Conservation (phyloP, 2,113 vertebrate genomes). For the Lanius ludovicianus region DNA sequence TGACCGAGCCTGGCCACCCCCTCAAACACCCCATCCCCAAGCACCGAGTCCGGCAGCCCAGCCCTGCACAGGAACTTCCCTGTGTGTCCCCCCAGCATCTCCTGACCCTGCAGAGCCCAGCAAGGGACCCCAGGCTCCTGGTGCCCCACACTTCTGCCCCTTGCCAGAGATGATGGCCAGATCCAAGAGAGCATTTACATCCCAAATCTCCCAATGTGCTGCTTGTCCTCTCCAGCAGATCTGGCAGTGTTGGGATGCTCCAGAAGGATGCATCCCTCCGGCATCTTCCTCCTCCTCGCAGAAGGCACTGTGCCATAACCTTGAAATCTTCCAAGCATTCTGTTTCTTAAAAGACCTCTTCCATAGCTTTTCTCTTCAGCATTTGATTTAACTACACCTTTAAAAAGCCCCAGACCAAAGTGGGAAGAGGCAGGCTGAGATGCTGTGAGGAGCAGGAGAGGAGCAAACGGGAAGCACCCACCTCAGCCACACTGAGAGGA, state of each 20-base stretch:
- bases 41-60: rapidly evolving
- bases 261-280: background rate
- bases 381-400: background rate
- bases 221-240: background rate
- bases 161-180: rapidly evolving
- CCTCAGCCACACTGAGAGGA: background rate
- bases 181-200: background rate
- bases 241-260: background rate
- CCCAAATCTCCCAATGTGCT: background rate
- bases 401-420: background rate
- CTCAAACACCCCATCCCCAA: rapidly evolving
- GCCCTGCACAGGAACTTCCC: rapidly evolving
- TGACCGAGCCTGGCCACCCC: rapidly evolving
- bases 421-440: background rate
- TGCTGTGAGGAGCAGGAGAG: background rate
- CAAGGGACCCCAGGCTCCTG: rapidly evolving
- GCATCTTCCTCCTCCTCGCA: background rate
- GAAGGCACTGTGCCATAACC: background rate
- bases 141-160: rapidly evolving
- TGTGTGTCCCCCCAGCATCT: rapidly evolving
- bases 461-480: rapidly evolving
- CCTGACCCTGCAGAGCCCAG: rapidly evolving
- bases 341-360: background rate
- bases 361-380: background rate
- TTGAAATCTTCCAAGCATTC: background rate